Percentiles rank a stretch among this genome's conserved stretches.
Evolutionary conservation across 2,888 invertebrate genomes (phyloP).

Genomic region (Phragmatobia fuliginosa): DNA sequence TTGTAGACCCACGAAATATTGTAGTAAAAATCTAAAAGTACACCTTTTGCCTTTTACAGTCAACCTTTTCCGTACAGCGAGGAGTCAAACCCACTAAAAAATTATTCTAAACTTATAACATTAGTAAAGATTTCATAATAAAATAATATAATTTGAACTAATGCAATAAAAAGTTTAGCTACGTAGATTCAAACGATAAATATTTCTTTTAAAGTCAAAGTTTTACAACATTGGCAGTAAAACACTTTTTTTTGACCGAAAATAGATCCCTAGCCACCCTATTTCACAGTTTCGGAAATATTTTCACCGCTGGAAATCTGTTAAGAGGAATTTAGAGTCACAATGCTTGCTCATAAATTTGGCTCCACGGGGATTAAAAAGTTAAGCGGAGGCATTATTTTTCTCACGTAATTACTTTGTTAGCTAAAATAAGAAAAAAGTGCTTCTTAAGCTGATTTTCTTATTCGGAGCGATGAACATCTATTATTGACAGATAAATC

Average conservation of each 20-base stretch:
- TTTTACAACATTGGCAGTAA: conserved; percentile 25
- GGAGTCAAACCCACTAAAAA: conserved; percentile 10
- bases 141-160: conserved; percentile 2
- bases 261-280: conserved; percentile 42
- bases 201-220: conserved; percentile 2
- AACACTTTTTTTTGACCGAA: conserved; percentile 30
- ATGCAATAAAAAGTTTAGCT: conserved; percentile 19
- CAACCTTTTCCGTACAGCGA: conserved; percentile 16
- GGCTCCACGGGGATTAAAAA: conserved; percentile 55
- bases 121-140: conserved; percentile 17
- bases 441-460: conserved; percentile 44
- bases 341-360: conserved; percentile 57
- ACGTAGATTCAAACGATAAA: conserved; percentile 1
- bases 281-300: conserved; percentile 48
- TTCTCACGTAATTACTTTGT: conserved; percentile 57
- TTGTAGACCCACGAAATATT: conserved; percentile 43
- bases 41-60: conserved; percentile 27
- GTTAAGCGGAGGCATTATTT: conserved; percentile 55
- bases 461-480: conserved; percentile 41
- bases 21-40: conserved; percentile 30
- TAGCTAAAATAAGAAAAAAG: conserved; percentile 46
- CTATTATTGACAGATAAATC: conserved; percentile 47
- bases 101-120: conserved; percentile 14
- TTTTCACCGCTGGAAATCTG: conserved; percentile 39
- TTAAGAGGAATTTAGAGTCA: conserved; percentile 58